Conservation (phyloP, 2,113 vertebrate species). For the Protobothrops mucrosquamatus region DNA sequence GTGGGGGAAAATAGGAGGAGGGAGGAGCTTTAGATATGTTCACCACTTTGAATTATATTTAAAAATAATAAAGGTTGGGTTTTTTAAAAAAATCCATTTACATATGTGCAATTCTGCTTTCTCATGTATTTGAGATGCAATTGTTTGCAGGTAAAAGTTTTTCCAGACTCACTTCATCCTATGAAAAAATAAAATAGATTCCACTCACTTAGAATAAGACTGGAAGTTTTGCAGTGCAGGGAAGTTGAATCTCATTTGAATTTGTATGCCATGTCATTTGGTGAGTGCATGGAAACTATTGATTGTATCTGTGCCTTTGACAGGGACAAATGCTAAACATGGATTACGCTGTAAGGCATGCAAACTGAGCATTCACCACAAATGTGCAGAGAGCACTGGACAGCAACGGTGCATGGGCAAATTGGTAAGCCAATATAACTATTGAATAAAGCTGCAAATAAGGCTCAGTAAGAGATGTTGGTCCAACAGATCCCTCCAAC, state of each 20-base stretch:
- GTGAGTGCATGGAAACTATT: conserved; percentile 57
- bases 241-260: background rate
- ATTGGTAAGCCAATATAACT: conserved; percentile 78
- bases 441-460: background rate
- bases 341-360: conserved; percentile 97
- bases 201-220: background rate
- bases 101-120: background rate
- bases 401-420: conserved; percentile 96
- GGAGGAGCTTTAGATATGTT: background rate
- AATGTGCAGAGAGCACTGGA: conserved; percentile 84
- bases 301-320: conserved; percentile 57
- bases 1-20: background rate
- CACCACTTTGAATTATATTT: background rate
- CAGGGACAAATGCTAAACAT: conserved; percentile 88
- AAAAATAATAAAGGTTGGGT: background rate
- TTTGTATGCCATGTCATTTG: conserved; percentile 27
- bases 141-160: background rate
- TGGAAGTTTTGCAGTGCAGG: background rate
- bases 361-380: conserved; percentile 99
- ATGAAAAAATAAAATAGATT: background rate
- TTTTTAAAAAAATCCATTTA: background rate
- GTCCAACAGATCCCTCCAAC: background rate
- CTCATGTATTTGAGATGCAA: background rate
- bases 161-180: background rate
- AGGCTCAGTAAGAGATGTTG: background rate